Percentiles rank a stretch among this genome's conserved stretches.
These are phyloP conservation scores for Pomacea maculata DNA, from an alignment of 1,140 invertebrate genomes.

Conservation along the genomic window DNA sequence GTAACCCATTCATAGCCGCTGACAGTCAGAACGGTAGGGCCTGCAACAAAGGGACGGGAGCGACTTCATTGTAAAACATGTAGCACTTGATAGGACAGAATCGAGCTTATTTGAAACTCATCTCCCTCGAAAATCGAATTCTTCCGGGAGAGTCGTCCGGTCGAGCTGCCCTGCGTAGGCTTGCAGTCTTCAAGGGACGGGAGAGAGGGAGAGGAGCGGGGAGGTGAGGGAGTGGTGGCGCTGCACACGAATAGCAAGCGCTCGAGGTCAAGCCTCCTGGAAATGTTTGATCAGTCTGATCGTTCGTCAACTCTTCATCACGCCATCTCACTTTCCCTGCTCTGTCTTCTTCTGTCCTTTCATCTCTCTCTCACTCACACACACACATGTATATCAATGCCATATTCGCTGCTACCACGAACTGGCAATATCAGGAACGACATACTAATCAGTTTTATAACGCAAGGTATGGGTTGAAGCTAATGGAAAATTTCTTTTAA, in stretches of 20 bases:
- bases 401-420: too few species aligned
- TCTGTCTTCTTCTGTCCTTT: not conserved
- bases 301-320: not conserved
- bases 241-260: not conserved
- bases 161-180: not conserved
- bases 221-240: not conserved
- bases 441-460: too few species aligned
- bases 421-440: not conserved
- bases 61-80: not conserved
- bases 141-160: slow-evolving; percentile 39
- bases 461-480: too few species aligned
- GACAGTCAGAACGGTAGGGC: slow-evolving; percentile 85
- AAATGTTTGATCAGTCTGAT: slow-evolving; percentile 3
- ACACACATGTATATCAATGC: too few species aligned
- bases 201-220: too few species aligned
- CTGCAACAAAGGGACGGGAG: slow-evolving; percentile 65
- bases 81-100: not conserved
- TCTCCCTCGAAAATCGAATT: not conserved
- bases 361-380: not conserved
- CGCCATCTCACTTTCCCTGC: not conserved
- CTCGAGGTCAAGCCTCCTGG: not conserved
- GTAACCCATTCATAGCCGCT: slow-evolving; percentile 91
- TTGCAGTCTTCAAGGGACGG: not conserved
- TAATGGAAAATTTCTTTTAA: too few species aligned
- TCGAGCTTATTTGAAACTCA: not conserved